Conservation (phyloP, 2,113 vertebrate genomes). For the Pterocles burchelli region DNA sequence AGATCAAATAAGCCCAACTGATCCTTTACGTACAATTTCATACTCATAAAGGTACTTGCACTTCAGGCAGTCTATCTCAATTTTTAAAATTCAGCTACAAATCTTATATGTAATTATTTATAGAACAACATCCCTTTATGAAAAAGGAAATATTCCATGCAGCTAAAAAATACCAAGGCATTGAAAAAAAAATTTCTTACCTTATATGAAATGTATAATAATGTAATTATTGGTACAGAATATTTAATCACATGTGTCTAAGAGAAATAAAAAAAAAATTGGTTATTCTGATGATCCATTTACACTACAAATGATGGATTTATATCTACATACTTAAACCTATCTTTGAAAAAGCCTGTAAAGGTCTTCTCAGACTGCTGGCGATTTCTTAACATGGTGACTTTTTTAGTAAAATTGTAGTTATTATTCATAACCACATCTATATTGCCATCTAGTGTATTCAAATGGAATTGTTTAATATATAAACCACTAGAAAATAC, state of each 20-base stretch:
- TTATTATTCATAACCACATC: conserved; percentile 54
- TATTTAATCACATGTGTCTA: conserved; percentile 85
- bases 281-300: not conserved
- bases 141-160: not conserved
- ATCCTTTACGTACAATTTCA: not conserved
- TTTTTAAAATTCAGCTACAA: not conserved
- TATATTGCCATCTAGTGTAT: conserved; percentile 84
- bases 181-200: conserved; percentile 71
- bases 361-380: not conserved
- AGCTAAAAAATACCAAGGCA: not conserved
- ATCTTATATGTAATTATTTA: not conserved
- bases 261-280: conserved; percentile 33
- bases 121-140: not conserved
- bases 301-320: not conserved
- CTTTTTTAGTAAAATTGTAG: not conserved
- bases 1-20: not conserved
- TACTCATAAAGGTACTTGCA: not conserved
- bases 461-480: conserved; percentile 9
- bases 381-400: not conserved
- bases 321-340: not conserved
- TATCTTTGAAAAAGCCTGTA: not conserved
- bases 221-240: conserved; percentile 77
- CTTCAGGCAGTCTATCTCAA: not conserved
- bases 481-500: not conserved
- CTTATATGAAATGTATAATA: conserved; percentile 89